Percentiles rank a stretch among this genome's conserved stretches.
These are phyloP conservation scores for Dexiosoma caninum DNA, from an alignment of 2,888 invertebrate genomes.

Conservation along the genomic window DNA sequence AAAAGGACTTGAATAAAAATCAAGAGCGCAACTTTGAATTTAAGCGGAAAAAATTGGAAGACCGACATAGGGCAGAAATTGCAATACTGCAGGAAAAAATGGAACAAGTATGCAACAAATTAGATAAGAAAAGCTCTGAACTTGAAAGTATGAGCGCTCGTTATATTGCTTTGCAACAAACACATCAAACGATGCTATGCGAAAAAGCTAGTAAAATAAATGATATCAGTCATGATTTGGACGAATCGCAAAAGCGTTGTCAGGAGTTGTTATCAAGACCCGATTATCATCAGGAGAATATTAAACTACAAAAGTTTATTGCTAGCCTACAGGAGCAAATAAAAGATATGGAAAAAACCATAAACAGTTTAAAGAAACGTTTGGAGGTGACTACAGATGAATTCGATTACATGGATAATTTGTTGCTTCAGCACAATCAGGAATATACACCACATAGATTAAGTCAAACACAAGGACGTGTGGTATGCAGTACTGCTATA, in stretches of 20 bases:
- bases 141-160: conserved; percentile 79
- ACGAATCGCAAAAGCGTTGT: conserved; percentile 80
- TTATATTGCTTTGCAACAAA: conserved; percentile 80
- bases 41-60: conserved; percentile 78
- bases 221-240: conserved; percentile 81
- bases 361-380: conserved; percentile 70
- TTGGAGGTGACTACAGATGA: conserved; percentile 74
- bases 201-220: conserved; percentile 83
- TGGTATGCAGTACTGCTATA: conserved; percentile 74
- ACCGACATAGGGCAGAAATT: conserved; percentile 78
- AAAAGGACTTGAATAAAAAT: conserved; percentile 71
- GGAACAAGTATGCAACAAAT: conserved; percentile 76
- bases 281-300: conserved; percentile 72
- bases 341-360: conserved; percentile 72
- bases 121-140: conserved; percentile 79
- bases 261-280: conserved; percentile 73
- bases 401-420: conserved; percentile 74
- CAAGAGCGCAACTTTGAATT: conserved; percentile 73
- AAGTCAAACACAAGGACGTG: conserved; percentile 67
- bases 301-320: conserved; percentile 70
- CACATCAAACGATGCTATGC: conserved; percentile 81
- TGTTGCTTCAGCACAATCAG: conserved; percentile 73
- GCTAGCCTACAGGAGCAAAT: conserved; percentile 73
- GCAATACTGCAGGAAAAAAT: conserved; percentile 79
- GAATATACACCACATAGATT: conserved; percentile 68